These are phyloP conservation scores for Zonitis immaculata DNA, from an alignment of 2,888 invertebrate species.

Conservation along the genomic window DNA sequence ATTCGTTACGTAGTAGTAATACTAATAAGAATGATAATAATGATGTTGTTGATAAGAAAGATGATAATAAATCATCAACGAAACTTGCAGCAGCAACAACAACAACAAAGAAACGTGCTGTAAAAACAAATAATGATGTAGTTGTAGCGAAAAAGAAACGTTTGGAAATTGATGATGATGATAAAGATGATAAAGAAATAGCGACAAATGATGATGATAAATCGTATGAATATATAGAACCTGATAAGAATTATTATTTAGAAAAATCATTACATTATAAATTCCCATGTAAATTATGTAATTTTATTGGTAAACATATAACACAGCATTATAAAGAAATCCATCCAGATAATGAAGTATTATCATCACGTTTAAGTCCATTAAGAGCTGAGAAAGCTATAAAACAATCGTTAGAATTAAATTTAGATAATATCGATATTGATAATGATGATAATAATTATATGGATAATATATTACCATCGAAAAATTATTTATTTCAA, in stretches of 20 bases:
- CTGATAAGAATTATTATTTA: constrained; percentile 31
- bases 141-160: constrained; percentile 9
- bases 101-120: not conserved
- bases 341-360: constrained; percentile 62
- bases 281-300: constrained; percentile 57
- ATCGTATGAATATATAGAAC: constrained; percentile 23
- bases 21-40: constrained; percentile 18
- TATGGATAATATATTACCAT: not conserved
- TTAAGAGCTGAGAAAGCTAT: constrained; percentile 54
- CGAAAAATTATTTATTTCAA: constrained; percentile 23
- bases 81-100: not conserved
- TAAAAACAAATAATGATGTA: constrained; percentile 3
- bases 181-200: constrained; percentile 22
- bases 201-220: constrained; percentile 13
- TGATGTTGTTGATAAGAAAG: constrained; percentile 19
- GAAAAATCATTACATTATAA: constrained; percentile 15
- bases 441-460: not conserved
- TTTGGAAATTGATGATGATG: constrained; percentile 33
- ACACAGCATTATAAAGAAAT: constrained; percentile 61
- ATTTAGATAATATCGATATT: constrained; percentile 20
- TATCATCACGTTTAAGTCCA: constrained; percentile 58
- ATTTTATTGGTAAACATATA: constrained; percentile 56
- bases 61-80: not conserved
- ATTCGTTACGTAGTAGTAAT: constrained; percentile 11
- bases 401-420: constrained; percentile 47